Evolutionary conservation across 2,888 invertebrate species (phyloP), one percentile per base, ranked within the genome.

Genomic region (Nemapogon koenigi): DNA sequence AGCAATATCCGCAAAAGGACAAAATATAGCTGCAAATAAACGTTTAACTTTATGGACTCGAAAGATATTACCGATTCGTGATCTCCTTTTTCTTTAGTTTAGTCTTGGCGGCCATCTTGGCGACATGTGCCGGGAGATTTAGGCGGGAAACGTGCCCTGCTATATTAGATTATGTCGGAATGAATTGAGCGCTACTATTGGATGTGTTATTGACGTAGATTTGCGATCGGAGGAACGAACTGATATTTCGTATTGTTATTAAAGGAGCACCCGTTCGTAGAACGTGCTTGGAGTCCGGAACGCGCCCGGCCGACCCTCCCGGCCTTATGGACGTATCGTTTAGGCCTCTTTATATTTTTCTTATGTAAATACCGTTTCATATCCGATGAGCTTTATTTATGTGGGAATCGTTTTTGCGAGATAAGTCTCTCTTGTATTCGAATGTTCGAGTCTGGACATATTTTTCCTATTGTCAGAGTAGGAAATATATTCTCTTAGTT

Each of bases 331-430:
- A 65, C 70, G 69, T 67, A 71, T 71, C 73, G 72, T 71, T 78
- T 73, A 71, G 76, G 75, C 76, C 71, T 72, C 66, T 73, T 78
- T 76, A 73, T 75, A 76, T 75, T 73, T 75, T 76, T 73, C 76
- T 73, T 78, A 76, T 76, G 76, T 75, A 76, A 78, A 78, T 78
- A 71, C 70, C 46, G 62, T 67, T 75, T 76, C 71, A 78, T 78
- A 76, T 78, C 73, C 75, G 72, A 76, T 76, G 75, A 78, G 75
- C 75, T 78, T 78, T 78, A 78, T 76, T 78, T 78, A 78, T 78
- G 78, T 78, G 76, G 76, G 73, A 78, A 78, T 76, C 76, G 75
- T 72, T 78, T 72, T 73, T 64, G 69, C 72, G 62, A 76, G 71
- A 75, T 78, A 76, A 69, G 72, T 71, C 68, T 68, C 61, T 63